phyloP scores from a whole-genome alignment of 2,797 vertebrate genomes.

The Microctenopoma steveboyesi region DNA sequence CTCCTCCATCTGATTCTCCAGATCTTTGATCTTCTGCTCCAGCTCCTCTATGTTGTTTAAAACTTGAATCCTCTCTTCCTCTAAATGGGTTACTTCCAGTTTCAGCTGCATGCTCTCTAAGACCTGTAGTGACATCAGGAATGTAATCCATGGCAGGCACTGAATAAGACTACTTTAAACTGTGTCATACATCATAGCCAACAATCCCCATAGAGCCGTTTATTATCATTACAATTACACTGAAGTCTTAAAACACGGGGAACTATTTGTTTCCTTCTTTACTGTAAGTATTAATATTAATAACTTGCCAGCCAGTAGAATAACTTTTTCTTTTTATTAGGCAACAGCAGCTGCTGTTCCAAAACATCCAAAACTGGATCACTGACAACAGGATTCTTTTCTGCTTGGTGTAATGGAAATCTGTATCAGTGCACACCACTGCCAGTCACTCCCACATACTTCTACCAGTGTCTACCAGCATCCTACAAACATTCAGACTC shows the following conservation, averaged over 20 bases:
- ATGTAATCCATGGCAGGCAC: slow-evolving; percentile 24
- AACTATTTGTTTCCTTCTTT: slow-evolving; percentile 6
- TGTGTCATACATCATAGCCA: neutral
- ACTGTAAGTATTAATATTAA: slow-evolving; percentile 1
- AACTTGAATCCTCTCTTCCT: slow-evolving; percentile 90
- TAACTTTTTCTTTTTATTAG: slow-evolving; percentile 35
- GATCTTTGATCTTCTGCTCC: slow-evolving; percentile 96
- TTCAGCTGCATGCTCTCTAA: slow-evolving; percentile 85
- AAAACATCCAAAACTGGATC: slow-evolving; percentile 62
- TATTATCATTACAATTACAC: neutral
- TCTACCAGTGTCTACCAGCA: slow-evolving; percentile 15
- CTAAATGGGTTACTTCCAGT: slow-evolving; percentile 89
- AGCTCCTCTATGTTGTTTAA: slow-evolving; percentile 95
- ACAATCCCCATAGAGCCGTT: no score
- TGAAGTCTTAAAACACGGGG: slow-evolving; percentile 1
- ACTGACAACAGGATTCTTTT: slow-evolving; percentile 68
- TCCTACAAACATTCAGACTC: slow-evolving; percentile 24
- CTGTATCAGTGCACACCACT: slow-evolving; percentile 39
- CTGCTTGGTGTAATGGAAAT: slow-evolving; percentile 69
- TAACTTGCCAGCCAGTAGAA: slow-evolving; percentile 20
- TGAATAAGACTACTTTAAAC: slow-evolving; percentile 12
- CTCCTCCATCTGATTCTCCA: slow-evolving; percentile 98
- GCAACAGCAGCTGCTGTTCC: slow-evolving; percentile 67
- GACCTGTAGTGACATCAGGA: slow-evolving; percentile 76
- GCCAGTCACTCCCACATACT: slow-evolving; percentile 45